Base-by-base conservation (phyloP, 2,797 vertebrate genomes). In the Clarias laeviceps region DNA sequence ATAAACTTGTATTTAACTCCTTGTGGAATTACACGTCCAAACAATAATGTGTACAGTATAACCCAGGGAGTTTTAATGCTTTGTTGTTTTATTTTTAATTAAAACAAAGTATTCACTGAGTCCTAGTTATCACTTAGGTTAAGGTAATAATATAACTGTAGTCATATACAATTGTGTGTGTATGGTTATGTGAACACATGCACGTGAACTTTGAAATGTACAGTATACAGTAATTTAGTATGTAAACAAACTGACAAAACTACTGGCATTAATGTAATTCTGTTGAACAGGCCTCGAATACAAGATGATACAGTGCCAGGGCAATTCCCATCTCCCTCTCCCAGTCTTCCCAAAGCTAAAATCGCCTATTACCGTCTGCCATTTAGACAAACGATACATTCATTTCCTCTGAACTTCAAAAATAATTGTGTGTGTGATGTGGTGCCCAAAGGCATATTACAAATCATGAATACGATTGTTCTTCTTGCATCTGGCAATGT, bases 191-290 rank as follows among this genome's bases (percentile, higher is more conserved):
- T 65, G 64, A 14, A 27, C 27, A 27, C 27, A 3, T 29, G 64
- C 82, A 45, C 64, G 69, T 70, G 45, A 50, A 27, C n/a, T n/a
- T 14, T 11, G 11, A 27, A 12, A 27, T 83, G 57, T 77, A 79
- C n/a, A n/a, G n/a, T n/a, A n/a, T n/a, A n/a, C n/a, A n/a, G n/a
- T 80, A 59, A 76, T 62, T 84, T 61, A 56, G 64, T 40, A 22
- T 72, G 73, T 77, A 86, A 82, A 86, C 73, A 86, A 70, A 78
- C 64, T 8, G 34, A 54, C 54, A 83, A 68, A 86, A 70, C 79
- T 83, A 34, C 65, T 72, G 62, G 54, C 56, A 70, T 78, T 86
- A 56, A 15, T 8, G 17, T 56, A 70, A 83, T 79, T 78, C 64
- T 82, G 72, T 8, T 62, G 8, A 69, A 62, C 84, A 82, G 61